Evolutionary conservation across 2,888 invertebrate genomes (phyloP).

Genomic region (Chrysina gloriosa): DNA sequence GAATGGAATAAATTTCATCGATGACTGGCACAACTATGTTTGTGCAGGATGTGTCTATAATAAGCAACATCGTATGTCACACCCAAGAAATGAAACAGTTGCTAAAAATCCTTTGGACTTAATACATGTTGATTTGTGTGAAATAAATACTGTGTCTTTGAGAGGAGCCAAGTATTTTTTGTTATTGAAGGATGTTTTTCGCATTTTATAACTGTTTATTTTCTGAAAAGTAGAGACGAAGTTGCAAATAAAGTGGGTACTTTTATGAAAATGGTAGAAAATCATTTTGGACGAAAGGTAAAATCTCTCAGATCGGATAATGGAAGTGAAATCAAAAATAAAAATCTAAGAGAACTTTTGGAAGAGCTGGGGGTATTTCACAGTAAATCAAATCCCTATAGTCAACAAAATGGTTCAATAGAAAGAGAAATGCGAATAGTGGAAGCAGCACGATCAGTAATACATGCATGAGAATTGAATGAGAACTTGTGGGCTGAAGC

Average conservation of each 20-base stretch:
- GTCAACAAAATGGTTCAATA: conserved; percentile 56
- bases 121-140: neutral
- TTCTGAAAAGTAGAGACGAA: too few relatives aligned
- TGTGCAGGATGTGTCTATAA: conserved; percentile 16
- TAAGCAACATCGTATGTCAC: conserved; percentile 15
- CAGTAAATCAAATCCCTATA: conserved; percentile 52
- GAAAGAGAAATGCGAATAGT: conserved; percentile 58
- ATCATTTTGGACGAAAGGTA: conserved; percentile 53
- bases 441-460: conserved; percentile 53
- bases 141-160: neutral
- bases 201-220: conserved; percentile 32
- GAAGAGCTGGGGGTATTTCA: too few relatives aligned
- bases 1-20: neutral
- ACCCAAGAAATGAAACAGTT: neutral
- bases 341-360: conserved; percentile 46
- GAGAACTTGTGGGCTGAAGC: conserved; percentile 51
- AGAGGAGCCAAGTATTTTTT: too few relatives aligned
- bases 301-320: conserved; percentile 54
- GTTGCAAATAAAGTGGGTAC: too few relatives aligned
- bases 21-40: conserved; percentile 4
- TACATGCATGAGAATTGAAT: conserved; percentile 46
- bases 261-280: too few relatives aligned
- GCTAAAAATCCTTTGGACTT: neutral
- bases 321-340: conserved; percentile 54
- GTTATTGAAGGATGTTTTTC: conserved; percentile 25